Base-by-base conservation (phyloP, 2,113 vertebrate genomes). In the Ochotona curzoniae region DNA sequence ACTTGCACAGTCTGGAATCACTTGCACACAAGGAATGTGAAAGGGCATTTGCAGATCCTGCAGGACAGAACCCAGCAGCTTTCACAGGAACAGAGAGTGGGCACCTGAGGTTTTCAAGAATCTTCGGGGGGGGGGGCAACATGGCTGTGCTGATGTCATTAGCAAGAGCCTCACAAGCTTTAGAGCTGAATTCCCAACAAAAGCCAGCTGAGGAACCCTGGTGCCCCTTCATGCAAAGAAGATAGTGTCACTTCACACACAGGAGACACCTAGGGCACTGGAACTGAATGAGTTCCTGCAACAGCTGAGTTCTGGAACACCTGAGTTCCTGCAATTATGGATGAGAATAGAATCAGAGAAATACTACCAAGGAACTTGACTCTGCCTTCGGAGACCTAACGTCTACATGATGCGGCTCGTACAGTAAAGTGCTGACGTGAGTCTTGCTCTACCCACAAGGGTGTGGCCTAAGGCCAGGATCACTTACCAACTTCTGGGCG, bases 401-500 rank as follows among this genome's bases (percentile, higher is more conserved):
- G 0, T 38, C 67, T 44, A 30, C 23, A 61, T 38, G 66, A 28
- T 15, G 4, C 7, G n/a, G 69, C 13, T 92, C 44, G 26, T 20
- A 9, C 4, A 63, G 51, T 4, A 13, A 93, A 54, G 26, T 15
- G 15, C 38, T 69, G 86, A 81, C 3, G 15, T 5, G 12, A 23
- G 63, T 51, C 32, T 54, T n/a, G 47, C 12, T 30, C 17, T 63
- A 10, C 49, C 63, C 25, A 66, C 0, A 49, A 51, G 73, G 78
- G 30, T n/a, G 54, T 44, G 10, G 0, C 35, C 23, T 51, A 57
- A 30, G 14, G 6, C 21, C 35, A 70, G 51, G n/a, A 1, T 84
- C 81, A 95, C 97, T 98, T 66, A 97, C 97, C 94, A 90, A 38
- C 78, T 87, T 97, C 83, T 94, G 96, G 6, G 96, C 91, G 70